phyloP scores from a whole-genome alignment of 2,797 vertebrate species.

The Lepus townsendii region DNA sequence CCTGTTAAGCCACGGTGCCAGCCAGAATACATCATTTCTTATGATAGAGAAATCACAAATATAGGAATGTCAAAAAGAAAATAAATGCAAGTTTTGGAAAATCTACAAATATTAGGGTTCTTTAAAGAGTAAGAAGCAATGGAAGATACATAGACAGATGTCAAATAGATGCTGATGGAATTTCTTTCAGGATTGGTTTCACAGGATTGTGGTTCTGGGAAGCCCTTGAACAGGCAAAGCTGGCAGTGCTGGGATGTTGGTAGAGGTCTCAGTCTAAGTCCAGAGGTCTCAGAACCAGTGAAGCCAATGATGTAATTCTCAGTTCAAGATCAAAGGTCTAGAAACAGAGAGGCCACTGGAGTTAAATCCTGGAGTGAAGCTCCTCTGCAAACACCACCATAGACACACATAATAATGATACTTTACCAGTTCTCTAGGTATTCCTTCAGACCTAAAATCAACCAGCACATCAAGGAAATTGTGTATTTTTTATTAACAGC shows the following conservation, averaged over 20 bases:
- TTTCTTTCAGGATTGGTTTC: not conserved
- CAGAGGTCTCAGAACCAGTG: not conserved
- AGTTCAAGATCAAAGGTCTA: not conserved
- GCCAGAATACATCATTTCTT: not conserved
- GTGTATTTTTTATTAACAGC: not conserved
- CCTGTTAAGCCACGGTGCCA: too few species aligned
- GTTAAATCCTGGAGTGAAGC: rapidly evolving
- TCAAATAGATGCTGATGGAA: not conserved
- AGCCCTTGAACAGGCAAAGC: not conserved
- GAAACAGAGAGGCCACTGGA: too few species aligned
- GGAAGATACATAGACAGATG: too few species aligned
- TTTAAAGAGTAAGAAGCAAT: not conserved
- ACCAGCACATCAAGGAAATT: not conserved
- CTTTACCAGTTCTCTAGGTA: not conserved
- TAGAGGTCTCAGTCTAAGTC: not conserved
- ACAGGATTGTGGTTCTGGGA: too few species aligned
- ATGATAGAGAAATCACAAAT: not conserved
- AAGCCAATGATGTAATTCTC: not conserved
- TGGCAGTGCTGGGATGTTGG: rapidly evolving
- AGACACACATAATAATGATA: not conserved
- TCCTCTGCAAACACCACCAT: not conserved
- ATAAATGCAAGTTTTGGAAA: not conserved
- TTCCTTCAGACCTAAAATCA: not conserved
- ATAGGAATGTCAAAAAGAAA: conserved; percentile 1
- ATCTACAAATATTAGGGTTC: not conserved